phyloP scores from a whole-genome alignment of 2,888 invertebrate genomes.

The Acutogordius australiensis region DNA sequence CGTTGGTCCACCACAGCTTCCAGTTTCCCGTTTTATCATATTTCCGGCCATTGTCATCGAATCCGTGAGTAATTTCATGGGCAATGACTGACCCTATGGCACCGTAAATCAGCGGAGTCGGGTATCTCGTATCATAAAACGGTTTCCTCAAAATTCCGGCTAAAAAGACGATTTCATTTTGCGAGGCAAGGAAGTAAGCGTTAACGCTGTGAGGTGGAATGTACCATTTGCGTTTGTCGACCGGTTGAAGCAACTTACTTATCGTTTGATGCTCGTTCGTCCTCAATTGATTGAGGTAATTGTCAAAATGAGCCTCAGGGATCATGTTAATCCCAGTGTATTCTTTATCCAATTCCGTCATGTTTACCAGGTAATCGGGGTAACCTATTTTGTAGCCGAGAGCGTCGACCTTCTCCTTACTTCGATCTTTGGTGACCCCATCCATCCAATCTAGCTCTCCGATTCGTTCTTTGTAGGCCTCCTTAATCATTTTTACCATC shows the following conservation, averaged over 20 bases:
- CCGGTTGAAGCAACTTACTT: too few relatives aligned
- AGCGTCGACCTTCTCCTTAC: not conserved
- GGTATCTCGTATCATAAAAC: not conserved
- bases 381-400: not conserved
- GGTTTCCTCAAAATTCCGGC: not conserved
- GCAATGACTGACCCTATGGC: not conserved
- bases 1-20: not conserved
- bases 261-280: too few relatives aligned
- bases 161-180: not conserved
- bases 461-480: not conserved
- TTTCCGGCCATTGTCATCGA: not conserved
- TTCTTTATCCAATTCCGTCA: not conserved
- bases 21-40: not conserved
- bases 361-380: not conserved
- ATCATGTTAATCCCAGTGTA: too few relatives aligned
- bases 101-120: too few relatives aligned
- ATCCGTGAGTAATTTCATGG: not conserved
- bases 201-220: not conserved
- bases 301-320: too few relatives aligned
- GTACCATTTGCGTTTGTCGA: not conserved
- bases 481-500: not conserved
- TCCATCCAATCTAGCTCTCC: not conserved
- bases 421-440: not conserved
- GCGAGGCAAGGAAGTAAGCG: not conserved
- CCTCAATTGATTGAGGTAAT: too few relatives aligned